phyloP scores from a whole-genome alignment of 2,888 invertebrate species.

The Diarsia rubi region DNA sequence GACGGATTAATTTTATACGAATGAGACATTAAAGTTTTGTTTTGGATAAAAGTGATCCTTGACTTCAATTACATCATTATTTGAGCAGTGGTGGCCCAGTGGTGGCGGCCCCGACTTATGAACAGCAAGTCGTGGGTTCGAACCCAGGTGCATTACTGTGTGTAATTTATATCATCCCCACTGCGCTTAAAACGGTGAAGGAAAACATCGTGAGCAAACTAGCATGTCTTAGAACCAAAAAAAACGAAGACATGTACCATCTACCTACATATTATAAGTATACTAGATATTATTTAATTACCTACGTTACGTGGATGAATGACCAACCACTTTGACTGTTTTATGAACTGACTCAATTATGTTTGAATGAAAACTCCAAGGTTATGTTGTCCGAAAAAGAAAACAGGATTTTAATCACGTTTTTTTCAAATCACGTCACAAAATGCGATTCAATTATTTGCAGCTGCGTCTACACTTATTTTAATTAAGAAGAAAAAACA shows the following conservation, averaged over 20 bases:
- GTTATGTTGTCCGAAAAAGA: background rate
- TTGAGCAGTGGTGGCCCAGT: too few relatives aligned
- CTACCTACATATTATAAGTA: too few relatives aligned
- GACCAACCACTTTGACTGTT: background rate
- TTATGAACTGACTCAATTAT: background rate
- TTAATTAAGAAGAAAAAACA: slow-evolving; percentile 65
- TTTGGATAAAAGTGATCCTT: background rate
- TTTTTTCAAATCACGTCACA: slow-evolving; percentile 12
- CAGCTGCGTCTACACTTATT: slow-evolving; percentile 62
- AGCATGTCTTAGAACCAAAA: too few relatives aligned
- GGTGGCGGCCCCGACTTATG: too few relatives aligned
- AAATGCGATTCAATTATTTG: slow-evolving; percentile 58
- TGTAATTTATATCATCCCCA: too few relatives aligned
- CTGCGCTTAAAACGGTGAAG: too few relatives aligned
- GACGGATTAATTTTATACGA: background rate
- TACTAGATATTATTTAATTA: too few relatives aligned
- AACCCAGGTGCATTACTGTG: too few relatives aligned
- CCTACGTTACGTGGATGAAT: background rate
- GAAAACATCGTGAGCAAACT: too few relatives aligned
- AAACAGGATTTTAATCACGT: background rate
- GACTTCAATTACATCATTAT: background rate
- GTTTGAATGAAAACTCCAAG: background rate
- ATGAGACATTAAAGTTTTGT: background rate
- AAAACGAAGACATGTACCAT: too few relatives aligned
- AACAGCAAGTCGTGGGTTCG: too few relatives aligned